Evolutionary conservation across 2,113 vertebrate genomes (phyloP).

Genomic region (Halcyon senegalensis): DNA sequence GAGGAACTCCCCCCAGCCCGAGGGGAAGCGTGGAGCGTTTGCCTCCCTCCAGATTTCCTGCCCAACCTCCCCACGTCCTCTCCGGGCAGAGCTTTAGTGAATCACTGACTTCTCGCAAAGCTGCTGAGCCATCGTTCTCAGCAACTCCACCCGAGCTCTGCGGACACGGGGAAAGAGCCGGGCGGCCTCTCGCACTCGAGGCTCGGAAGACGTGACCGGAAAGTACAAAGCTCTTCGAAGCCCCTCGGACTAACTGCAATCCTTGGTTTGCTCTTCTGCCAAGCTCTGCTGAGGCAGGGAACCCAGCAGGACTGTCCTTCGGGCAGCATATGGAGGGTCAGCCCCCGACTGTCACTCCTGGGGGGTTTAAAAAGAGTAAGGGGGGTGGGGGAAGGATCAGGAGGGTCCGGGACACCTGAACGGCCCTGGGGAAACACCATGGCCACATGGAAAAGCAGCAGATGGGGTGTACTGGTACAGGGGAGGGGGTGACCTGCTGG

Average conservation of each 20-base stretch:
- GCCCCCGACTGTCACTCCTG: fast-evolving
- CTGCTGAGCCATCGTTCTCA: conserved; percentile 23
- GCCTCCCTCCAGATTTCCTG: conserved; percentile 4
- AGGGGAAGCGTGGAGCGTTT: background rate
- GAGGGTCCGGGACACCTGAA: background rate
- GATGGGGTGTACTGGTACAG: background rate
- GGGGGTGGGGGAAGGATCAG: fast-evolving
- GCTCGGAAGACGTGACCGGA: fast-evolving
- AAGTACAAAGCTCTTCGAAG: background rate
- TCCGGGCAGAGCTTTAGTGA: background rate
- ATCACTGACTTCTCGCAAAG: background rate
- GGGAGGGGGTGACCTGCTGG: background rate
- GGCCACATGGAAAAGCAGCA: background rate
- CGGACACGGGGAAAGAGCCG: background rate
- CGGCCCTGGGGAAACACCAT: background rate
- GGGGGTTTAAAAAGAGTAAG: background rate
- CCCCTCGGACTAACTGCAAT: background rate
- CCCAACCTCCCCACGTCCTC: background rate
- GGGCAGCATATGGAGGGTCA: fast-evolving
- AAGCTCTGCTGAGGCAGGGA: background rate
- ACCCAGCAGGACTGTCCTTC: fast-evolving
- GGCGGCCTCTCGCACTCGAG: background rate
- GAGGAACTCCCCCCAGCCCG: background rate
- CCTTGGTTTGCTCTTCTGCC: background rate
- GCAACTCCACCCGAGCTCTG: background rate